Conservation (phyloP, 2,888 invertebrate genomes). For the Keiferia lycopersicella region DNA sequence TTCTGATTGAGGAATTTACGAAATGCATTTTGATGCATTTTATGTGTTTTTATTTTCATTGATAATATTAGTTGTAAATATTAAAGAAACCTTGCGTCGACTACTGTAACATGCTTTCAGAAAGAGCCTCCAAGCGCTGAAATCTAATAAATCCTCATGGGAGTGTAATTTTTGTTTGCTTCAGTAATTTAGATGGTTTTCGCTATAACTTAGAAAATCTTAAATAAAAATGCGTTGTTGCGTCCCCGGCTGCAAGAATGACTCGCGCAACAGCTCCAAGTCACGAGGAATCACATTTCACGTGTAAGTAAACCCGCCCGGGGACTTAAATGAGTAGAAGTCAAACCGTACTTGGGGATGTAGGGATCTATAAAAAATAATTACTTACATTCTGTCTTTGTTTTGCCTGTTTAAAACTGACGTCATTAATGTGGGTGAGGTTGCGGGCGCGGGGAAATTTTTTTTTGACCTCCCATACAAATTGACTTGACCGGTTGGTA, state of each 20-base stretch:
- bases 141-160: too few species aligned
- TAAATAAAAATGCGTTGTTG: conserved; percentile 61
- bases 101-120: not conserved
- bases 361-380: too few species aligned
- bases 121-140: not conserved
- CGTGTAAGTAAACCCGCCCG: conserved; percentile 61
- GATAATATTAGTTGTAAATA: not conserved
- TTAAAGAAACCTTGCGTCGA: not conserved
- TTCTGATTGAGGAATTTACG: not conserved
- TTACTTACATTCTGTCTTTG: too few species aligned
- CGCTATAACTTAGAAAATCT: not conserved
- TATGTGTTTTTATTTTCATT: not conserved
- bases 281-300: conserved; percentile 69
- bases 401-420: too few species aligned
- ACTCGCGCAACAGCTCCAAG: conserved; percentile 57
- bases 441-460: too few species aligned
- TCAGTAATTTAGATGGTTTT: too few species aligned
- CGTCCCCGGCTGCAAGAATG: conserved; percentile 64
- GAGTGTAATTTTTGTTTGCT: too few species aligned
- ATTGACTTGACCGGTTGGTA: too few species aligned
- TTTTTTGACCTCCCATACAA: too few species aligned
- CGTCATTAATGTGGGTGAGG: too few species aligned
- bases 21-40: not conserved
- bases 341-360: too few species aligned
- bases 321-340: too few species aligned